phyloP scores from a whole-genome alignment of 2,113 vertebrate species.

The Dicentrarchus labrax region DNA sequence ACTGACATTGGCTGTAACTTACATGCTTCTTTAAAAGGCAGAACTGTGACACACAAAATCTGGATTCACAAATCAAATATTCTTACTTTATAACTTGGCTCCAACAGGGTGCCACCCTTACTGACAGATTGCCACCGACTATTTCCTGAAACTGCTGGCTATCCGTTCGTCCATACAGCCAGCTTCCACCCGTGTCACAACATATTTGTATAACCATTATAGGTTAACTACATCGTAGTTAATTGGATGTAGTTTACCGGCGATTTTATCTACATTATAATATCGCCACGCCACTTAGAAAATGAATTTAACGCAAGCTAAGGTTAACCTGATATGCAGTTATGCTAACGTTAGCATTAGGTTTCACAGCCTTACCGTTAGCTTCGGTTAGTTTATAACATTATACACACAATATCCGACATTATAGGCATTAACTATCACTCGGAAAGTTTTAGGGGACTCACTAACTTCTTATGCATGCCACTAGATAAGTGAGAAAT shows the following conservation, averaged over 20 bases:
- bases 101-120: slow-evolving; percentile 22
- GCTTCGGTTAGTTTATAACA: neutral
- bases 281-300: neutral
- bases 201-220: neutral
- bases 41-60: neutral
- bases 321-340: slow-evolving; percentile 2
- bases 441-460: neutral
- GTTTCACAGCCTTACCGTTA: neutral
- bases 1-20: neutral
- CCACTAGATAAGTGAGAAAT: neutral
- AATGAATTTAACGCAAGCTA: neutral
- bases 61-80: neutral
- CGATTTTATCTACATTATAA: neutral
- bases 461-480: neutral
- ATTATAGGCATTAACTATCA: neutral
- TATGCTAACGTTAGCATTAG: slow-evolving; percentile 49
- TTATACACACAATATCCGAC: neutral
- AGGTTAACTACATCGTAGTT: neutral
- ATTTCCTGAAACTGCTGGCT: slow-evolving; percentile 32
- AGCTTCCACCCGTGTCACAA: neutral
- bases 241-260: rapidly evolving
- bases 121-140: slow-evolving; percentile 4
- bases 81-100: neutral
- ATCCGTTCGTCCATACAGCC: neutral
- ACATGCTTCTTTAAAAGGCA: neutral